These are phyloP conservation scores for Heterodera filipjevi DNA, from an alignment of 2,888 invertebrate species.

Conservation along the genomic window DNA sequence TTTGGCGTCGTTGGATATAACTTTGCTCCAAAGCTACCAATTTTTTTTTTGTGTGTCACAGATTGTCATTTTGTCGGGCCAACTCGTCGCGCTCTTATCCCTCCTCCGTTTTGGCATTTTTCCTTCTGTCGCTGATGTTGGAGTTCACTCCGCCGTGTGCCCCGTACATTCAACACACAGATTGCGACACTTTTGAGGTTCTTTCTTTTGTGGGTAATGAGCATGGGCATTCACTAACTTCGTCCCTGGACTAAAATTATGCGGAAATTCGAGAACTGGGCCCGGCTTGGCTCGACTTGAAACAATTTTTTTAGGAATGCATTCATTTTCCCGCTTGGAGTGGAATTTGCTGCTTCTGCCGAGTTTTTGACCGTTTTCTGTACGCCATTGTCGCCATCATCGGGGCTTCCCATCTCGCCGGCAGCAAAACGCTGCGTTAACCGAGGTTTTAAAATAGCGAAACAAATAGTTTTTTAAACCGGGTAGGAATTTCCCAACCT, in stretches of 20 bases:
- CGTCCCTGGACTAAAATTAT: too few species aligned
- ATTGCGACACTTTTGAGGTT: not conserved
- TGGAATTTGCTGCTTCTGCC: conserved; percentile 43
- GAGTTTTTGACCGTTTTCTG: conserved; percentile 41
- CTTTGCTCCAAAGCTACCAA: too few species aligned
- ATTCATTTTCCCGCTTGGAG: conserved; percentile 41
- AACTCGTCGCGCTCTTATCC: conserved; percentile 28
- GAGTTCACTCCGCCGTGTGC: conserved; percentile 13
- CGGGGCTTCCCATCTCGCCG: conserved; percentile 33
- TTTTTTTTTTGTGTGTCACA: too few species aligned
- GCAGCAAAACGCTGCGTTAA: too few species aligned
- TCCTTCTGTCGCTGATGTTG: conserved; percentile 32
- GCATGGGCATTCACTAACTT: too few species aligned
- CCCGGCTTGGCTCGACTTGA: too few species aligned
- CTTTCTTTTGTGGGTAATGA: too few species aligned
- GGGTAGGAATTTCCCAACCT: too few species aligned
- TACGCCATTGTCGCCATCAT: conserved; percentile 40
- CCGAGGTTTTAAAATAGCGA: too few species aligned
- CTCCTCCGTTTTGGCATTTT: conserved; percentile 31
- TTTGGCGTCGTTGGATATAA: too few species aligned
- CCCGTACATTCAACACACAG: not conserved
- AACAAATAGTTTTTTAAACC: too few species aligned
- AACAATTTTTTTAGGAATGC: conserved; percentile 34
- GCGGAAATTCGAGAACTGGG: too few species aligned
- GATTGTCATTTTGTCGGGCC: conserved; percentile 25